Percentiles rank a stretch among this genome's conserved stretches.
Evolutionary conservation across 2,113 vertebrate genomes (phyloP).

Genomic region (Campylorhamphus procurvoides): DNA sequence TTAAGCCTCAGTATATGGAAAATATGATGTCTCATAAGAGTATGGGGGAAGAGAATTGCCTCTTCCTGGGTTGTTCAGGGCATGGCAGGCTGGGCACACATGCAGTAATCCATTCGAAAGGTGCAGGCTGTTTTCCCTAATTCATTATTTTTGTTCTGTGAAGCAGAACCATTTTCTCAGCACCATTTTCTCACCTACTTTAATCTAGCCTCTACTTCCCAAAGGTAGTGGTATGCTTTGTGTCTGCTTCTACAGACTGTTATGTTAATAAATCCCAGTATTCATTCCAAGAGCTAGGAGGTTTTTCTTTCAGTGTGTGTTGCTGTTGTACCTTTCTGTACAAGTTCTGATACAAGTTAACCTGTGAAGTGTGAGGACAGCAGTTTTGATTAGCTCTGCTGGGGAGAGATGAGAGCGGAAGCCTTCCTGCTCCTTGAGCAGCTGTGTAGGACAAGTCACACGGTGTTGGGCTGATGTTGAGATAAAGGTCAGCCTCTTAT

Average conservation of each 20-base stretch:
- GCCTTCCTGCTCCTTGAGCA: background rate
- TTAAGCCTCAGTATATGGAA: background rate
- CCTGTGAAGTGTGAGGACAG: background rate
- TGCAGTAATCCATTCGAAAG: background rate
- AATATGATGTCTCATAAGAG: background rate
- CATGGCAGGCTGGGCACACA: background rate
- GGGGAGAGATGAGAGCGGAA: background rate
- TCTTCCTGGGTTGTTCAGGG: background rate
- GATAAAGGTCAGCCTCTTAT: background rate
- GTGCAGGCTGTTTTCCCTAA: background rate
- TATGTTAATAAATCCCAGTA: background rate
- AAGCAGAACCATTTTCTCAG: background rate
- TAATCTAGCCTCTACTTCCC: background rate
- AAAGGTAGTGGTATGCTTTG: background rate
- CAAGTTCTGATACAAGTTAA: background rate
- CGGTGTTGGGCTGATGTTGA: background rate
- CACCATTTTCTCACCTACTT: background rate
- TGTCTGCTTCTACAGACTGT: background rate
- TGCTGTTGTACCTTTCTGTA: background rate
- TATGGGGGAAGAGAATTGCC: background rate
- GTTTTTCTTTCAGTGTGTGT: background rate
- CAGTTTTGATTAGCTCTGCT: background rate
- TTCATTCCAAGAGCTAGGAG: background rate
- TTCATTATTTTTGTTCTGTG: slow-evolving; percentile 18
- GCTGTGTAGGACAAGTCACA: background rate